phyloP scores from a whole-genome alignment of 1,140 invertebrate genomes.

The Ostrea edulis region DNA sequence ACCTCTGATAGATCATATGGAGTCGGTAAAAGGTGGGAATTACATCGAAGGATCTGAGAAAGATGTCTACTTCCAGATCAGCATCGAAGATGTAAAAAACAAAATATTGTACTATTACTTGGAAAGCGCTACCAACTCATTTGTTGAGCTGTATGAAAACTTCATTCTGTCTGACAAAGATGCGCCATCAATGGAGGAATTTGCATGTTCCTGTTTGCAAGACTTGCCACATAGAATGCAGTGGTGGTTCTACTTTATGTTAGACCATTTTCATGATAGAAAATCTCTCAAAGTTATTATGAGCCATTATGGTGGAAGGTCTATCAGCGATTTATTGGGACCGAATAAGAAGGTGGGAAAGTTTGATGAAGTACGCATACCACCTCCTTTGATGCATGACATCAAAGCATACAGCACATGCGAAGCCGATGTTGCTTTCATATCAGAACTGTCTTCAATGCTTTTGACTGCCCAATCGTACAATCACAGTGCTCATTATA shows the following conservation, averaged over 20 bases:
- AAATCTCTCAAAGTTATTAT: neutral
- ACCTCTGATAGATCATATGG: neutral
- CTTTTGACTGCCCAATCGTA: neutral
- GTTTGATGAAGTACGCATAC: neutral
- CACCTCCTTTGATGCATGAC: neutral
- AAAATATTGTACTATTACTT: neutral
- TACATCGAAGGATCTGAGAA: neutral
- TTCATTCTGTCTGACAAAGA: neutral
- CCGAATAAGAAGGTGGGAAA: neutral
- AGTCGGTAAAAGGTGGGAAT: neutral
- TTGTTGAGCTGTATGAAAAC: neutral
- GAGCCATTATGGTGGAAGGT: neutral
- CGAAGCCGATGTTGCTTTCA: neutral
- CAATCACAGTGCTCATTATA: neutral
- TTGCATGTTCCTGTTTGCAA: neutral
- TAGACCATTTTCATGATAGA: neutral
- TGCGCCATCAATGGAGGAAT: neutral
- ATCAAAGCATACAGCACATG: neutral
- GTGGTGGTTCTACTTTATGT: constrained; percentile 27
- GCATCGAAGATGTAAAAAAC: constrained; percentile 3
- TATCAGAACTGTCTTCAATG: neutral
- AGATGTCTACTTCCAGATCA: constrained; percentile 3
- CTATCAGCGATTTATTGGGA: neutral
- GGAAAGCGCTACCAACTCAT: neutral
- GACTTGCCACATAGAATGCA: neutral